These are phyloP conservation scores for Sebastes nivosus DNA, from an alignment of 2,797 vertebrate species.

Conservation along the genomic window DNA sequence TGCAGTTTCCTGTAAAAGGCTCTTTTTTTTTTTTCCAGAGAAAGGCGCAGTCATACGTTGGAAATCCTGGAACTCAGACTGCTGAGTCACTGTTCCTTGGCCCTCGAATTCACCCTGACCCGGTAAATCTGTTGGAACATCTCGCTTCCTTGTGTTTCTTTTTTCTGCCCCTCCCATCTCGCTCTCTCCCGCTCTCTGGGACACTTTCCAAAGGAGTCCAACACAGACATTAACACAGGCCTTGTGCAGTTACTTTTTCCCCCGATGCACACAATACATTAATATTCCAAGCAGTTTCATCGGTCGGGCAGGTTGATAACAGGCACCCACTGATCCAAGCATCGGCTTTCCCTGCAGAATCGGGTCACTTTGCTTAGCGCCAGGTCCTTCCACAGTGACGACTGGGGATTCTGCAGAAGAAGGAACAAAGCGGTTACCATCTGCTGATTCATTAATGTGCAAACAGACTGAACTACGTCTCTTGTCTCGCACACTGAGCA, in stretches of 20 bases:
- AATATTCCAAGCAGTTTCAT: slow-evolving; percentile 79
- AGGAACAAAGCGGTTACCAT: slow-evolving; percentile 15
- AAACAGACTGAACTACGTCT: neutral
- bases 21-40: slow-evolving; percentile 68
- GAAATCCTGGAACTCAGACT: slow-evolving; percentile 69
- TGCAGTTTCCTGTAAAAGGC: slow-evolving; percentile 70
- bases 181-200: slow-evolving; percentile 39
- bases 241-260: slow-evolving; percentile 77
- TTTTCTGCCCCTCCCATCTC: slow-evolving; percentile 41
- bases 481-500: no score
- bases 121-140: slow-evolving; percentile 54
- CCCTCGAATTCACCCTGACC: slow-evolving; percentile 75
- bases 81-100: slow-evolving; percentile 82
- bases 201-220: slow-evolving; percentile 77
- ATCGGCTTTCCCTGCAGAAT: slow-evolving; percentile 94
- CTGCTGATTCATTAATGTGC: slow-evolving; percentile 14
- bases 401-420: slow-evolving; percentile 88
- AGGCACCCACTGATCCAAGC: slow-evolving; percentile 95
- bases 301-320: slow-evolving; percentile 94
- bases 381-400: slow-evolving; percentile 89
- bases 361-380: slow-evolving; percentile 92
- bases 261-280: slow-evolving; percentile 60
- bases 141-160: slow-evolving; percentile 56
- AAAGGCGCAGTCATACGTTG: slow-evolving; percentile 58
- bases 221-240: slow-evolving; percentile 83